Base-by-base conservation (phyloP, 2,113 vertebrate genomes). In the Mormyrus lacerda region DNA sequence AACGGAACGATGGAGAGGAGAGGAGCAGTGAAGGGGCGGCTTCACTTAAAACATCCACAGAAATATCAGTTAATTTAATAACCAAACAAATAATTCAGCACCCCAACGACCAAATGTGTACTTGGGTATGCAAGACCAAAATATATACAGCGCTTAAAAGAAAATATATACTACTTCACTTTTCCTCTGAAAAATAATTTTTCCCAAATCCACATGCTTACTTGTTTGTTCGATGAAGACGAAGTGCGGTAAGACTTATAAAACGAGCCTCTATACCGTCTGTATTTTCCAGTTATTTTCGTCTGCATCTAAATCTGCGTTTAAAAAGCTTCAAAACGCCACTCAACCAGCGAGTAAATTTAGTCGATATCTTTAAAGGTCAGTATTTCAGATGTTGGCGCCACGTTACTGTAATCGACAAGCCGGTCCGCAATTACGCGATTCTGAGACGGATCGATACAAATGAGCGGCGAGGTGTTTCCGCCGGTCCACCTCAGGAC, bases 1-100 rank as follows among this genome's bases (percentile, higher is more conserved):
- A 58, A 27, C 44, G 89, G 47, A 87, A 21, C 13, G 89, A 53
- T n/a, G 42, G 31, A 84, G 87, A 51, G 85, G 65, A 88, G 55
- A 45, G 88, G 65, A 89, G 85, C 48, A n/a, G 21, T 87, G 27
- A 42, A 53, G 13, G n/a, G n/a, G 48, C 17, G 35, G 73, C 31
- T 19, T 42, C 19, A 55, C 31, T 39, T 7, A 35, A 87, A 87
- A 6, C 48, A 27, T 51, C 13, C 21, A 84, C 27, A 47, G 11
- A 53, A 53, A 45, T 31, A 53, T 31, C 45, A 79, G 44, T 42
- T 24, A 79, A 13, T 73, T 27, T 39, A 85, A 88, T 53, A 17
- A 47, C 19, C 27, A 2, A 39, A 83, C 39, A 27, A 65, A 65
- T 44, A n/a, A 45, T 2, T 19, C 9, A 45, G 79, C 39, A 8